Evolutionary conservation across 2,797 vertebrate species (phyloP).

Genomic region (Sebastiscus tertius): DNA sequence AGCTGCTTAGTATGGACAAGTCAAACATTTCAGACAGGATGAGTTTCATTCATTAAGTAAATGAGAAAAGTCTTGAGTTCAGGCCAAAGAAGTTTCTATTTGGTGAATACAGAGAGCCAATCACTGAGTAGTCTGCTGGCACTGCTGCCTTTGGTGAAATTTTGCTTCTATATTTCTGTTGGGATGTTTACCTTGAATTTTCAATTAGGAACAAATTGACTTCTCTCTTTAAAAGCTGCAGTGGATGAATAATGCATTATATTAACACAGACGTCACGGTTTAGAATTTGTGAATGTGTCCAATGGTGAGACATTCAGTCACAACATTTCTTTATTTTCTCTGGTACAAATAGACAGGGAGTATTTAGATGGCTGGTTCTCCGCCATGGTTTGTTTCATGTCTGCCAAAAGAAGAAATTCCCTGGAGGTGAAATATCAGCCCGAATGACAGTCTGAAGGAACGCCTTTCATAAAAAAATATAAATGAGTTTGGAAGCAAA

Average conservation of each 20-base stretch:
- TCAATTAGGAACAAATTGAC: slow-evolving; percentile 41
- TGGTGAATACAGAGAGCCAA: slow-evolving; percentile 63
- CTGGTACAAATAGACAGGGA: not conserved
- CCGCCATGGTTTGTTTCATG: slow-evolving; percentile 24
- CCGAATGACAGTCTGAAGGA: slow-evolving; percentile 11
- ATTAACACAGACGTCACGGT: slow-evolving; percentile 45
- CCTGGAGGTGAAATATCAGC: slow-evolving; percentile 7
- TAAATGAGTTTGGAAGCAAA: slow-evolving; percentile 11
- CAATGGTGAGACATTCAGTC: slow-evolving; percentile 22
- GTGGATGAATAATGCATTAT: slow-evolving; percentile 59
- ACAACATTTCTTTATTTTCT: slow-evolving; percentile 14
- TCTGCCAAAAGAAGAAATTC: not conserved
- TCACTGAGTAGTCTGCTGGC: slow-evolving; percentile 79
- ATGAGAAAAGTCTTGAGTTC: slow-evolving; percentile 68
- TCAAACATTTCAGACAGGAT: slow-evolving; percentile 24
- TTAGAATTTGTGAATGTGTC: slow-evolving; percentile 33
- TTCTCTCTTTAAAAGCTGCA: slow-evolving; percentile 35
- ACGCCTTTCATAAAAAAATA: slow-evolving; percentile 27
- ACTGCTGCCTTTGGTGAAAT: slow-evolving; percentile 38
- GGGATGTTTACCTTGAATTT: slow-evolving; percentile 55
- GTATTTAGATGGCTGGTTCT: slow-evolving; percentile 9
- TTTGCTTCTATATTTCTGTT: slow-evolving; percentile 39
- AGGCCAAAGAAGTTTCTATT: slow-evolving; percentile 69
- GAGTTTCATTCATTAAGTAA: slow-evolving; percentile 73
- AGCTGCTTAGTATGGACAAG: slow-evolving; percentile 34